phyloP scores from a whole-genome alignment of 1,140 invertebrate genomes.

The Diuraphis noxia region DNA sequence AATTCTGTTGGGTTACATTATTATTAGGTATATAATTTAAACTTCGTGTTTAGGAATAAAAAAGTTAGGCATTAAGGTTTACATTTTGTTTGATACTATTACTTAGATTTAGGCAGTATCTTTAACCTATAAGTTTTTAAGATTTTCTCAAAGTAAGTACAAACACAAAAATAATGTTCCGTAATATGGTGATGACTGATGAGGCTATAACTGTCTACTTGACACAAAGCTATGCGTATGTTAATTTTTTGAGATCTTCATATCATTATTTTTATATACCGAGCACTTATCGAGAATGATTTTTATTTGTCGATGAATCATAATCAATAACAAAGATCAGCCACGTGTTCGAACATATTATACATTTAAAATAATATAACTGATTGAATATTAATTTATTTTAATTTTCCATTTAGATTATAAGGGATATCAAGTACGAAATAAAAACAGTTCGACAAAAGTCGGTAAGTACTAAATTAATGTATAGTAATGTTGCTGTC shows the following conservation, averaged over 20 bases:
- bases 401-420: conserved; percentile 35
- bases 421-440: conserved; percentile 26
- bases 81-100: neutral
- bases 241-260: neutral
- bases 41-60: neutral
- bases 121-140: neutral
- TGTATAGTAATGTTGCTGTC: neutral
- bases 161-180: neutral
- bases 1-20: neutral
- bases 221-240: neutral
- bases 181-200: neutral
- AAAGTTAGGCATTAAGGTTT: neutral
- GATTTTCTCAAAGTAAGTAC: neutral
- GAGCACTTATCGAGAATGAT: neutral
- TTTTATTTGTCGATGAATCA: neutral
- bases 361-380: neutral
- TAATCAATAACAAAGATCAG: neutral
- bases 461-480: neutral
- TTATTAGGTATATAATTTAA: no score
- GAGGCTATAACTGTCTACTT: neutral
- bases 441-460: neutral
- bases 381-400: neutral
- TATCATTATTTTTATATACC: neutral
- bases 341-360: neutral
- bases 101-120: no score